These are phyloP conservation scores for Lerista edwardsae DNA, from an alignment of 2,797 vertebrate genomes.

Conservation along the genomic window DNA sequence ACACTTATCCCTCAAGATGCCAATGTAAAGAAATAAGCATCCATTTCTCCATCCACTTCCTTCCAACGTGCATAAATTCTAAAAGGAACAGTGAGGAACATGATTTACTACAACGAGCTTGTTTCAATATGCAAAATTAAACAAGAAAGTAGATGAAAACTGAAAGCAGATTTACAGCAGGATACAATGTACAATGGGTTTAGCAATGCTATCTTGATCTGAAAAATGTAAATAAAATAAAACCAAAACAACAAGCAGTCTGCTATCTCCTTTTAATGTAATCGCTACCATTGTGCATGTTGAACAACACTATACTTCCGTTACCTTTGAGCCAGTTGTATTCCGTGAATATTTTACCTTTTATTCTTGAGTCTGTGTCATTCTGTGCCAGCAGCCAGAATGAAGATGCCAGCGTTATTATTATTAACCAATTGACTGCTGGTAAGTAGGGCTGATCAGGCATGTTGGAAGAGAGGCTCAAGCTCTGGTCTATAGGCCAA, in stretches of 20 bases:
- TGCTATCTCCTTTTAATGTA: constrained; percentile 19
- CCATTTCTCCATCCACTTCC: background rate
- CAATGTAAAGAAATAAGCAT: background rate
- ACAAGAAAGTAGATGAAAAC: constrained; percentile 23
- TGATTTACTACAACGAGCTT: background rate
- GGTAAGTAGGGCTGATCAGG: background rate
- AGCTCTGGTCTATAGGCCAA: background rate
- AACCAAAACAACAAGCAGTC: background rate
- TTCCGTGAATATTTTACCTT: background rate
- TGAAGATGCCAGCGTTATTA: background rate
- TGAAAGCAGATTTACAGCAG: constrained; percentile 3
- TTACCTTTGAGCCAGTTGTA: background rate
- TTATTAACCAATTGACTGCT: background rate
- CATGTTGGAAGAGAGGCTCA: background rate
- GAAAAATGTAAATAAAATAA: constrained; percentile 36
- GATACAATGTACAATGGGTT: constrained; percentile 24
- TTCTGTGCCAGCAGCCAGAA: background rate
- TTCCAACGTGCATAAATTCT: background rate
- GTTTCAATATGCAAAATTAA: constrained; percentile 22
- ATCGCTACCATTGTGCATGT: no score
- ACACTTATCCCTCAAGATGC: background rate
- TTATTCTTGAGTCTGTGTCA: no score
- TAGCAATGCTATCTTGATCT: constrained; percentile 13
- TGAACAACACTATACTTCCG: no score
- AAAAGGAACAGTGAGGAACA: background rate